Evolutionary conservation across 2,113 vertebrate species (phyloP), one percentile per base, ranked within the genome.

Genomic region (Protomyctophum bolini): DNA sequence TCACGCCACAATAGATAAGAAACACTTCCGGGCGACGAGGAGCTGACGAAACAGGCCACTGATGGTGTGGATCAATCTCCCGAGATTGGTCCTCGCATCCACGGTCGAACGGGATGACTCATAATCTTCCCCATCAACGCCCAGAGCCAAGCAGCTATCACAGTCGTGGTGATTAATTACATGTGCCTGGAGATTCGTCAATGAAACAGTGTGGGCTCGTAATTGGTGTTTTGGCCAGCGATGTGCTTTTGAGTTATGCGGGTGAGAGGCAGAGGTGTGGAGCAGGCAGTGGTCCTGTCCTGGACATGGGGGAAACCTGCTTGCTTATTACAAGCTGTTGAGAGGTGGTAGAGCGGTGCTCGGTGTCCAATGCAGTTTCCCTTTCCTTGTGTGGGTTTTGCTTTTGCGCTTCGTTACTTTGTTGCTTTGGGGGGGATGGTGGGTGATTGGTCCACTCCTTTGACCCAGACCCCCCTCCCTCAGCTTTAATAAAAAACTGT

Each of bases 141-240:
- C 3, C 71, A 55, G 48, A 68, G 47, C 54, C 59, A 48, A 63
- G 65, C 15, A 60, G 49, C 56, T 67, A 65, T 85, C 75, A 87
- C 33, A 6, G 33, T 80, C 76, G 60, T 3, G 48, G 76, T 70
- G 81, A 82, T 86, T 82, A 82, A 89, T 89, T 75, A 83, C 83
- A 83, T 15, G 33, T 55, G 7, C 59, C 63, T 76, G 0, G 33
- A 21, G 4, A 76, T 75, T 81, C 69, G 80, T 84, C 84, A 84
- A 33, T 61, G 75, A 75, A 86, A 77, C 82, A 57, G 46, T 41
- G 80, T 21, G 21, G 21, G 70, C 50, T 55, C 58, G 72, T 81
- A 77, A 83, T 86, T 81, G 75, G 72, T 84, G 76, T 72, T 86
- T 63, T 75, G 70, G 33, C 33, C 7, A 0, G 51, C 62, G 73